Evolutionary conservation across 2,113 vertebrate species (phyloP), one percentile per base, ranked within the genome.

Genomic region (Dissostichus mawsoni): DNA sequence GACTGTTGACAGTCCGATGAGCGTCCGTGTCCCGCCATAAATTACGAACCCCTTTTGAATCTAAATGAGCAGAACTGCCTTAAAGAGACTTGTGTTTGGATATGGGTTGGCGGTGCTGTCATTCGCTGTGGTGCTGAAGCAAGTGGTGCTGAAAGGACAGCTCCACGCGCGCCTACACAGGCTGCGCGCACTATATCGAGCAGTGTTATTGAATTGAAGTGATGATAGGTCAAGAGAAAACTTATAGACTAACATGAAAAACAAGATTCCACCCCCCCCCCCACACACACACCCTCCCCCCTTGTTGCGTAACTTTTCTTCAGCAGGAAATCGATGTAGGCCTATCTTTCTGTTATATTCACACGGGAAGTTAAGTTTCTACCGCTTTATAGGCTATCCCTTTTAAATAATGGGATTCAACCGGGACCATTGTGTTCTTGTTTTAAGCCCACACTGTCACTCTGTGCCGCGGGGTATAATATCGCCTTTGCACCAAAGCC

Each of bases 91-190:
- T 9, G 13, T 11, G 82, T 51, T 65, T 51, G 13, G 36, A 8
- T 47, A n/a, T 81, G 88, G 88, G 92, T 79, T 61, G 29, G 59
- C 36, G 81, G 77, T 69, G 89, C 94, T 94, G 90, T 93, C 87
- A 84, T 63, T 76, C 23, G 85, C 73, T 5, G 80, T 66, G 78
- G 94, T 92, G 89, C 92, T 94, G 92, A 90, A 92, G 88, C 82
- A 82, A 76, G 80, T 70, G 93, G 94, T 94, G 94, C 94, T 95
- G 95, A 94, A 94, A 92, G 91, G 92, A 94, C 93, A 95, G 95
- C 92, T 94, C 93, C 93, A 52, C 87, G 45, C 82, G 86, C 91
- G 87, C 89, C 80, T 71, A 78, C 87, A 77, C 80, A 73, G 81
- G 17, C 86, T 57, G 64, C 11, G 71, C 29, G 63, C 82, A n/a